These are phyloP conservation scores for Erannis defoliaria DNA, from an alignment of 2,888 invertebrate genomes.

Conservation along the genomic window DNA sequence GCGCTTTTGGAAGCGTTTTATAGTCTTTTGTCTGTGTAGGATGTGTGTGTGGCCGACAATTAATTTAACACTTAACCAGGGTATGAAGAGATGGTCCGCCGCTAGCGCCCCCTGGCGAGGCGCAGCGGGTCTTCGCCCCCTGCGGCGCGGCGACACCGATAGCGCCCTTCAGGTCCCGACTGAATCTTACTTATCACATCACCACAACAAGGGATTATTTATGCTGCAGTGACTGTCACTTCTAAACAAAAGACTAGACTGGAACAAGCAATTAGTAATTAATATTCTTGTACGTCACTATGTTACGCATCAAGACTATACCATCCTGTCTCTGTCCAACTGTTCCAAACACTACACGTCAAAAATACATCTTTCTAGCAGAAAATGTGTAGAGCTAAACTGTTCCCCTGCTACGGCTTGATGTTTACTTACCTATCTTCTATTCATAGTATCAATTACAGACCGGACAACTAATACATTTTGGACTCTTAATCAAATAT, in stretches of 20 bases:
- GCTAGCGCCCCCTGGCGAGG: slow-evolving; percentile 52
- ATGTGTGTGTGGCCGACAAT: slow-evolving; percentile 63
- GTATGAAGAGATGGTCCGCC: slow-evolving; percentile 53
- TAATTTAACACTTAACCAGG: slow-evolving; percentile 76
- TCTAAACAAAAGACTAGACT: slow-evolving; percentile 40
- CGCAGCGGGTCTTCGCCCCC: slow-evolving; percentile 63
- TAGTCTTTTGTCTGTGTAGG: slow-evolving; percentile 30
- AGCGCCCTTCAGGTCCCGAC: slow-evolving; percentile 68
- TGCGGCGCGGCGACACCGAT: slow-evolving; percentile 67
- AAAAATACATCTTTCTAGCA: neutral
- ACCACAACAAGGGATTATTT: slow-evolving; percentile 60
- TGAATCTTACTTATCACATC: slow-evolving; percentile 65
- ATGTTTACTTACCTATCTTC: too few species aligned
- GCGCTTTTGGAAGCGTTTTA: slow-evolving; percentile 41
- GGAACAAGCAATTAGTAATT: slow-evolving; percentile 31
- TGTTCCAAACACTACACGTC: neutral
- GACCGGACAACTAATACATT: too few species aligned
- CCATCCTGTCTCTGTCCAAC: too few species aligned
- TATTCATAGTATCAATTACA: neutral
- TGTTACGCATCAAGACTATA: slow-evolving; percentile 6
- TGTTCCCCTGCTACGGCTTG: too few species aligned
- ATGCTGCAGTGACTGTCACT: slow-evolving; percentile 62
- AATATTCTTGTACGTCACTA: slow-evolving; percentile 23
- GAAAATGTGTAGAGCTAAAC: neutral
- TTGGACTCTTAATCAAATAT: neutral